Percentiles rank a stretch among this genome's conserved stretches.
Evolutionary conservation across 2,888 invertebrate species (phyloP).

Genomic region (Neoaliturus tenellus): DNA sequence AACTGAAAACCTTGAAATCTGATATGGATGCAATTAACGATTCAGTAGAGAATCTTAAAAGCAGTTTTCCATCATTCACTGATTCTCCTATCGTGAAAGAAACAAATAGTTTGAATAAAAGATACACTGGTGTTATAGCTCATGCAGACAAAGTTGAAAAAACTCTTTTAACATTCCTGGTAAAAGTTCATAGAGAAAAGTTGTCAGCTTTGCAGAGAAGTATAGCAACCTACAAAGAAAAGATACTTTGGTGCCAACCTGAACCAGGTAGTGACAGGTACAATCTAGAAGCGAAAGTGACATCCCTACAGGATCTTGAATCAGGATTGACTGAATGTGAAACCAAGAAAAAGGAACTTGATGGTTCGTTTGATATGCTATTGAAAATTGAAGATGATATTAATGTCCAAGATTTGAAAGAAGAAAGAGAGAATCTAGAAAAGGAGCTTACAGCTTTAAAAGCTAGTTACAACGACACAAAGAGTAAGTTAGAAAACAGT

Average conservation of each 20-base stretch:
- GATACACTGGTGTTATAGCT: slow-evolving; percentile 85
- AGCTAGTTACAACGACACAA: slow-evolving; percentile 78
- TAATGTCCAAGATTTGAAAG: slow-evolving; percentile 79
- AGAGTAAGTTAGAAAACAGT: slow-evolving; percentile 80
- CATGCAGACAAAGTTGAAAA: slow-evolving; percentile 89
- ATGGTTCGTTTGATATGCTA: slow-evolving; percentile 82
- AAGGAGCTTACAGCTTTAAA: slow-evolving; percentile 84
- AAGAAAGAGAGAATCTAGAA: slow-evolving; percentile 82
- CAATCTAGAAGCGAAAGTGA: slow-evolving; percentile 93
- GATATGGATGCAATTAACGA: slow-evolving; percentile 82
- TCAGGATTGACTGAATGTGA: slow-evolving; percentile 84
- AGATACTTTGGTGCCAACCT: slow-evolving; percentile 93
- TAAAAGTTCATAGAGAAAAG: slow-evolving; percentile 92
- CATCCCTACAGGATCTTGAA: slow-evolving; percentile 86
- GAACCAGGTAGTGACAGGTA: slow-evolving; percentile 94
- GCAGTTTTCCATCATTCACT: slow-evolving; percentile 85
- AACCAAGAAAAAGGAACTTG: slow-evolving; percentile 79
- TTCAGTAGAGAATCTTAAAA: slow-evolving; percentile 82
- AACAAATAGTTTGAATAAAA: slow-evolving; percentile 87
- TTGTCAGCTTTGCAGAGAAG: slow-evolving; percentile 88
- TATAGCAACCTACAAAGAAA: slow-evolving; percentile 88
- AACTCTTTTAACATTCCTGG: slow-evolving; percentile 86
- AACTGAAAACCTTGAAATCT: slow-evolving; percentile 81
- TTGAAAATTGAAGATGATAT: slow-evolving; percentile 85
- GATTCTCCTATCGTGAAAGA: slow-evolving; percentile 89